These are phyloP conservation scores for Vanessa atalanta DNA, from an alignment of 1,140 invertebrate species.

Conservation along the genomic window DNA sequence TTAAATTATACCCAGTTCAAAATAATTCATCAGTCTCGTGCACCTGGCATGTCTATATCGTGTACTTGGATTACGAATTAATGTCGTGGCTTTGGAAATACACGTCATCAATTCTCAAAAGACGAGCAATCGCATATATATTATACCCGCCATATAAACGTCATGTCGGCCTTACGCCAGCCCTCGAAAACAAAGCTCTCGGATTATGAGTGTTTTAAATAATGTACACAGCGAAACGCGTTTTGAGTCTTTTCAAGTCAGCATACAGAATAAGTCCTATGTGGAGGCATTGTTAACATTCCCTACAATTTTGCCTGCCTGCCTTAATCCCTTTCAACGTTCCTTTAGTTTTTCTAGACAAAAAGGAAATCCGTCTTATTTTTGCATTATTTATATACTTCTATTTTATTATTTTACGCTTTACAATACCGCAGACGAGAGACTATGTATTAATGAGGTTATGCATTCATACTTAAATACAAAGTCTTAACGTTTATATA, in stretches of 20 bases:
- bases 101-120: not conserved
- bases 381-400: not conserved
- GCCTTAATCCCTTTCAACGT: not conserved
- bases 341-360: slow-evolving; percentile 5
- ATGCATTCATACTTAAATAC: not conserved
- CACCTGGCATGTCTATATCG: too few relatives aligned
- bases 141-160: not conserved
- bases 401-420: not conserved
- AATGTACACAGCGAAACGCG: slow-evolving; percentile 1
- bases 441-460: not conserved
- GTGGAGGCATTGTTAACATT: slow-evolving; percentile 1
- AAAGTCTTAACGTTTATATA: too few relatives aligned
- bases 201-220: slow-evolving; percentile 11
- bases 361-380: not conserved
- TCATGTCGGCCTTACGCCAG: not conserved
- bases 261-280: slow-evolving; percentile 2
- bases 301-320: not conserved
- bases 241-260: slow-evolving; percentile 11
- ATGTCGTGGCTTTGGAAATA: not conserved
- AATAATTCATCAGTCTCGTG: too few relatives aligned
- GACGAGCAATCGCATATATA: not conserved
- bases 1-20: too few relatives aligned
- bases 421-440: slow-evolving; percentile 1
- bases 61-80: too few relatives aligned
- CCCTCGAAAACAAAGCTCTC: slow-evolving; percentile 9